Base-by-base conservation (phyloP, 2,797 vertebrate genomes). In the Thamnophis elegans region DNA sequence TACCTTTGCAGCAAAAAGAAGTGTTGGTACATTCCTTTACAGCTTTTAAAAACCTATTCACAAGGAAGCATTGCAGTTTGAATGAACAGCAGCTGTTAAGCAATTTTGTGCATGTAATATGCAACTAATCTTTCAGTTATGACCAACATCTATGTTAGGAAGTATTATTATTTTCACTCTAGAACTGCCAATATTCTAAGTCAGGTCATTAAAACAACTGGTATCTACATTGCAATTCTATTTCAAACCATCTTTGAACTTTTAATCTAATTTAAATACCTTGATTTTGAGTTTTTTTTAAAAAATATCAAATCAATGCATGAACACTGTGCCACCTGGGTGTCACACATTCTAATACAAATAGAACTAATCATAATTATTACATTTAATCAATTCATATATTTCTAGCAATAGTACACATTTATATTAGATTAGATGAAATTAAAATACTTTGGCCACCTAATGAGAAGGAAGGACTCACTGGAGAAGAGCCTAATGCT, bases 1-100 rank as follows among this genome's bases (percentile, higher is more conserved):
- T 68, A 68, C 13, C 5, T 73, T 14, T 18, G n/a, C 93, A 95
- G 73, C 0, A 7, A 60, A 90, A 92, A 95, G 94, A 96, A 95
- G 59, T 94, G 36, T 73, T 95, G 94, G 96, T 91, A 91, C 82
- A 62, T 85, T 62, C 26, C 90, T 92, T 95, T 86, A 86, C 12
- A 25, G 25, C 60, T 95, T 95, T 94, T 91, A 26, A 88, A 92
- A 92, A 60, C 47, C 1, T 62, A 16, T 93, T 95, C 94, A 28
- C 9, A 94, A 95, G 59, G 94, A 54, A 4, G 12, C 94, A 68
- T 60, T 92, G 5, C 28, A 36, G 2, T 32, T 92, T 85, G 87
- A 36, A 62, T 53, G n/a, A 90, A 14, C 0, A 0, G 11, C 42
- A 93, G 32, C 58, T 88, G 91, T 0, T 0, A 88, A 92, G 60